Conservation (phyloP, 2,888 invertebrate genomes). For the Eupithecia centaureata region DNA sequence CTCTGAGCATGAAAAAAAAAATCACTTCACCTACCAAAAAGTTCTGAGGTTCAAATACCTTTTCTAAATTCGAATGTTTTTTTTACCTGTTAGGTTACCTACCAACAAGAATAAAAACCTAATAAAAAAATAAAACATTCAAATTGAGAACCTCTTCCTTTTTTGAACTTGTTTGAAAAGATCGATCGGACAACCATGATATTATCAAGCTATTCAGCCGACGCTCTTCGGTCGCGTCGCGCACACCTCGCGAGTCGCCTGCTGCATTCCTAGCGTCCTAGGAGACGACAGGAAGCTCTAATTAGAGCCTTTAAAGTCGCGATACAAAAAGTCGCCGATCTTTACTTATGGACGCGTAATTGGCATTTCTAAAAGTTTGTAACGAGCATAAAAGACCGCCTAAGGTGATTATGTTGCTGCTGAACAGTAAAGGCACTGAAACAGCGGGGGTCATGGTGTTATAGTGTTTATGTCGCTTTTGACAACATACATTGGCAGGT, state of each 20-base stretch:
- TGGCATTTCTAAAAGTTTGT: conserved; percentile 46
- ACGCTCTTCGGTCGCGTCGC: conserved; percentile 44
- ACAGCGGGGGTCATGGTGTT: conserved; percentile 23
- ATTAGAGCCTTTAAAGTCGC: conserved; percentile 58
- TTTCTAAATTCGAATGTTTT: too few species aligned
- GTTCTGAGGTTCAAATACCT: too few species aligned
- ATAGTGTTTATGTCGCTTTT: conserved; percentile 30
- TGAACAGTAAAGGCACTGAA: not conserved
- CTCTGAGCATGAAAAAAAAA: too few species aligned
- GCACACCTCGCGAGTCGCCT: conserved; percentile 59
- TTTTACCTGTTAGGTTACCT: too few species aligned
- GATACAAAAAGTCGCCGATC: conserved; percentile 53
- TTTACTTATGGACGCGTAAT: conserved; percentile 56
- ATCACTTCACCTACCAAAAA: too few species aligned
- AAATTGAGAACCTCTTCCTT: too few species aligned
- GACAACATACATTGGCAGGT: conserved; percentile 24
- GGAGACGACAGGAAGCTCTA: conserved; percentile 54
- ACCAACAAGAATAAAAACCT: too few species aligned
- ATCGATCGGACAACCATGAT: conserved; percentile 44
- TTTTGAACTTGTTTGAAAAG: too few species aligned
- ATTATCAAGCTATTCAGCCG: conserved; percentile 35
- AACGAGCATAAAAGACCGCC: conserved; percentile 18
- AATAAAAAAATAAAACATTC: too few species aligned
- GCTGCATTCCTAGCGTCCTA: conserved; percentile 49
- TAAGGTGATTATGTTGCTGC: conserved; percentile 29